These are phyloP conservation scores for Rhagonycha fulva DNA, from an alignment of 2,888 invertebrate species.

Conservation along the genomic window DNA sequence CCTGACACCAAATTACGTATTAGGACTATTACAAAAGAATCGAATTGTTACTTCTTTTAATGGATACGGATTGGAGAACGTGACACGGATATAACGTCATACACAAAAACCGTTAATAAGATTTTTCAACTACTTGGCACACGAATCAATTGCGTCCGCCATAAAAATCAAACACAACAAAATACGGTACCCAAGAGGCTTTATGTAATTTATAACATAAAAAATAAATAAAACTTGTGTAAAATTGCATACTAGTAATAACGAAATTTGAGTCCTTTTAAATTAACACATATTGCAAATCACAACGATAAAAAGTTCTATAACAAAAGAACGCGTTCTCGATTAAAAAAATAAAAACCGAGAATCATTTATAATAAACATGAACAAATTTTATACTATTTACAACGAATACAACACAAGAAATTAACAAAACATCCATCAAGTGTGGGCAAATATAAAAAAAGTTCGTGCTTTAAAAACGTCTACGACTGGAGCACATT, in stretches of 20 bases:
- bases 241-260: constrained; percentile 24
- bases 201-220: constrained; percentile 20
- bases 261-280: constrained; percentile 6
- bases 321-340: constrained; percentile 38
- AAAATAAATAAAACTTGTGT: constrained; percentile 32
- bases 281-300: constrained; percentile 45
- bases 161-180: constrained; percentile 12
- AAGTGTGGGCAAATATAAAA: constrained; percentile 31
- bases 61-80: constrained; percentile 26
- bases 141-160: constrained; percentile 13
- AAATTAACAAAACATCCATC: constrained; percentile 34
- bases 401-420: constrained; percentile 49
- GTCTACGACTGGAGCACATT: not conserved
- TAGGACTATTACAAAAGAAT: constrained; percentile 55
- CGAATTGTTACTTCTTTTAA: constrained; percentile 11
- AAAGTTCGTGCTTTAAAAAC: constrained; percentile 24
- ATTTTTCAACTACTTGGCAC: constrained; percentile 17
- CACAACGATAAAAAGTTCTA: constrained; percentile 50
- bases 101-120: not conserved
- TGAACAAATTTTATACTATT: constrained; percentile 49
- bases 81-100: constrained; percentile 18
- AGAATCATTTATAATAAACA: constrained; percentile 38
- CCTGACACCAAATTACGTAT: constrained; percentile 91
- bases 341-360: constrained; percentile 10
- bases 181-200: constrained; percentile 7